These are phyloP conservation scores for Siniperca obscura DNA, from an alignment of 2,797 vertebrate species.

Conservation along the genomic window DNA sequence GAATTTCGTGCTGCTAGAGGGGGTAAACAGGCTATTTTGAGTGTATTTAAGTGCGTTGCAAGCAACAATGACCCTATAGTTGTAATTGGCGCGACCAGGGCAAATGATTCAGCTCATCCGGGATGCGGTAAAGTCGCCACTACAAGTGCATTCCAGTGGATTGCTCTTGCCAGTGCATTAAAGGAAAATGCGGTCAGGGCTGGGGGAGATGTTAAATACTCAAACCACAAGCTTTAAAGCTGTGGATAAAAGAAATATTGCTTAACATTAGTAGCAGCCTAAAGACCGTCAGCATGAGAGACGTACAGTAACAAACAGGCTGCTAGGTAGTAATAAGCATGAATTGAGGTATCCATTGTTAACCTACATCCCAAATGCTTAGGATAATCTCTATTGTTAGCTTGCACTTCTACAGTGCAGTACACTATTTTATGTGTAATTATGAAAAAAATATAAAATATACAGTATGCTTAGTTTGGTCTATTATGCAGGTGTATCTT, in stretches of 20 bases:
- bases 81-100: slow-evolving; percentile 10
- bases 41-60: slow-evolving; percentile 9
- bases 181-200: slow-evolving; percentile 50
- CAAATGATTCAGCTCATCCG: slow-evolving; percentile 41
- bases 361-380: slow-evolving; percentile 64
- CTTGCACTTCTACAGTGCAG: slow-evolving; percentile 13
- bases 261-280: slow-evolving; percentile 7
- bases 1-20: neutral
- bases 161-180: slow-evolving; percentile 45
- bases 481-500: neutral
- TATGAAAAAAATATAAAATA: neutral
- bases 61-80: neutral
- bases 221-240: slow-evolving; percentile 42
- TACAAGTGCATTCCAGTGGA: slow-evolving; percentile 59
- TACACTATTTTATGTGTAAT: slow-evolving; percentile 11
- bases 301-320: neutral
- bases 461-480: neutral
- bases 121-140: slow-evolving; percentile 54
- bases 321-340: slow-evolving; percentile 18
- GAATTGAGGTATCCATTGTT: slow-evolving; percentile 51
- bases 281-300: neutral
- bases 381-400: slow-evolving; percentile 72
- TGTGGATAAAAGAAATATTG: slow-evolving; percentile 26
- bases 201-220: slow-evolving; percentile 28
- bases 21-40: slow-evolving; percentile 20